Evolutionary conservation across 53 echinoderm and acorn worm genomes (phyloP), one percentile per base, ranked within the genome.

Genomic region (Holothuria leucospilota): DNA sequence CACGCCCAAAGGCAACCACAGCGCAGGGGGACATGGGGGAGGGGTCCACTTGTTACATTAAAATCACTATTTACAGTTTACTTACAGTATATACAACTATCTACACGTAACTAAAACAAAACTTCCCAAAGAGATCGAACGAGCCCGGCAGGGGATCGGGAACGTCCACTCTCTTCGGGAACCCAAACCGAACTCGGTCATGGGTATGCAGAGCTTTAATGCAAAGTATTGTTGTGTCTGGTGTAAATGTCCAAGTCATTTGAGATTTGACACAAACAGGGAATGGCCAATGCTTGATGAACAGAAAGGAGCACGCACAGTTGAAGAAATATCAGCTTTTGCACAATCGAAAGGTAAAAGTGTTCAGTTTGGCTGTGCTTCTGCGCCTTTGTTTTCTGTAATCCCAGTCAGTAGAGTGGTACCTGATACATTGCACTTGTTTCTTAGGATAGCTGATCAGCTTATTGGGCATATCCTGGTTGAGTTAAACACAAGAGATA

Each of bases 361-460:
- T 41, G 25, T 8, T 25, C 20, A 72, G 46, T 72, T 42, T 72
- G 51, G 25, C 2, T 72, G 73, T 46, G 52, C 52, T 52, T 52
- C 52, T 2, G 52, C 52, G 9, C 82, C 82, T 82, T 62, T 82
- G 40, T 82, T 82, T 82, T 21, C 63, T 62, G 21, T 18, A 27
- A 82, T 82, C 40, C 59, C 30, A 2, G 13, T 82, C n/a, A 26
- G 41, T 46, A 82, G 52, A 20, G 30, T 82, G 3, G 82, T 82
- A 40, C 82, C 82, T 30, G 82, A 82, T 39, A 82, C n/a, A n/a
- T n/a, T n/a, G n/a, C 82, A 62, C 61, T 30, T 82, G 29, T 82
- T 82, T 29, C 34, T 62, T 0, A 11, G 63, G 29, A 29, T 82
- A 30, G 29, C 82, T 29, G 82, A 82, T 30, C 82, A 82, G 29